These are phyloP conservation scores for Onychomys arenicola DNA, from an alignment of 2,797 vertebrate genomes.

Conservation along the genomic window DNA sequence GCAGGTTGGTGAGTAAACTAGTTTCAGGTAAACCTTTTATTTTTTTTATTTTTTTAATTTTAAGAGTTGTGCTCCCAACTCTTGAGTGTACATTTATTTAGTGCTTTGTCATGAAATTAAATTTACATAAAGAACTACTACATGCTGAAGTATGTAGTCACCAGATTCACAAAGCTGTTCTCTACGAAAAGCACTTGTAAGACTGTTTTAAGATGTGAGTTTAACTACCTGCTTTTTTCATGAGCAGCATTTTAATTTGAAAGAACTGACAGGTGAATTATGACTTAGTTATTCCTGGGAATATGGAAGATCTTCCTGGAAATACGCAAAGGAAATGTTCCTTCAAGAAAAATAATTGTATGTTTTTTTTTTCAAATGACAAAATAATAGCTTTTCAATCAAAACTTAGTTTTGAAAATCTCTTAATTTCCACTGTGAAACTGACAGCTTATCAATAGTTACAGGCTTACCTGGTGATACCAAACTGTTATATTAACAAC, in stretches of 20 bases:
- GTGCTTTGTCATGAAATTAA: not conserved
- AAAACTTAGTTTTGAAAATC: not conserved
- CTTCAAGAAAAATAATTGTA: not conserved
- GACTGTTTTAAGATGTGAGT: not conserved
- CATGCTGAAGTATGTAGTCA: not conserved
- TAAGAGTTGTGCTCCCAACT: not conserved
- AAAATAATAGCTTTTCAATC: not conserved
- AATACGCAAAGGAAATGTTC: constrained; percentile 6
- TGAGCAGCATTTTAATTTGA: not conserved
- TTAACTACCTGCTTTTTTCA: not conserved
- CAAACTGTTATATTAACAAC: not conserved
- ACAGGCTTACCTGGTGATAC: not conserved
- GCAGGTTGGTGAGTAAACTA: not conserved
- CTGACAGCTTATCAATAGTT: not conserved
- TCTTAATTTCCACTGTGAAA: not conserved
- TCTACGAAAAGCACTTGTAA: not conserved
- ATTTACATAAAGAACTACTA: not conserved
- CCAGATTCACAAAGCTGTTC: not conserved
- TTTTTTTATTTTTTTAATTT: not conserved
- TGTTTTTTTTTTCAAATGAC: not conserved
- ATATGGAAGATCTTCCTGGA: not conserved
- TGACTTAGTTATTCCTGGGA: constrained; percentile 13
- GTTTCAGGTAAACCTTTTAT: not conserved
- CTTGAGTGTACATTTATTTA: not conserved
- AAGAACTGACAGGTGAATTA: constrained; percentile 13